Conservation (phyloP, 2,888 invertebrate genomes). For the Hirtodrosophila trivittata region DNA sequence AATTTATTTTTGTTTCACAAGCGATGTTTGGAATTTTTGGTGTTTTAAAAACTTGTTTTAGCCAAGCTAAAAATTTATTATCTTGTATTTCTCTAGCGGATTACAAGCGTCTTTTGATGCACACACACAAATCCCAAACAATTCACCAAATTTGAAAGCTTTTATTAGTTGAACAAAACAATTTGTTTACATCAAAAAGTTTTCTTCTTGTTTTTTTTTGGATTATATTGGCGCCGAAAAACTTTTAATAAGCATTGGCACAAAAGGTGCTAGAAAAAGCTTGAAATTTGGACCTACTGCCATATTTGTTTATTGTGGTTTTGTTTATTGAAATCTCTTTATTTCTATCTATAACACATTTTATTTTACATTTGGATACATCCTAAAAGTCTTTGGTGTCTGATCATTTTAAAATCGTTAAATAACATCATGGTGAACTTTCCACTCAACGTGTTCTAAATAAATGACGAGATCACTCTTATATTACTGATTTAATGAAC, state of each 20-base stretch:
- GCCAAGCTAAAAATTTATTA: slow-evolving; percentile 50
- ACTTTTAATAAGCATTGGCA: slow-evolving; percentile 7
- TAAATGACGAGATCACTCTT: too few species aligned
- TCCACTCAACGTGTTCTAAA: too few species aligned
- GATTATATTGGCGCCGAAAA: slow-evolving; percentile 29
- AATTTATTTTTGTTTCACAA: slow-evolving; percentile 28
- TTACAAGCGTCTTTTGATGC: slow-evolving; percentile 32
- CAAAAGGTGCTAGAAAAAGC: slow-evolving; percentile 19
- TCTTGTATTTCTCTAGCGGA: slow-evolving; percentile 37
- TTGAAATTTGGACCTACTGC: too few species aligned
- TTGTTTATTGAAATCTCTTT: too few species aligned
- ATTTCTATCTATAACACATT: too few species aligned
- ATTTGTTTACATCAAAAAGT: slow-evolving; percentile 38
- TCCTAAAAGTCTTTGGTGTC: too few species aligned
- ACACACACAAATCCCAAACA: slow-evolving; percentile 15
- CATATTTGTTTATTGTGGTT: too few species aligned
- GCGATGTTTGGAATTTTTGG: slow-evolving; percentile 25
- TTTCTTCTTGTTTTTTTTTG: slow-evolving; percentile 11
- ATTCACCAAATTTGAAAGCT: slow-evolving; percentile 9
- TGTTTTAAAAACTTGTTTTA: slow-evolving; percentile 52
- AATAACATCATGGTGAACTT: too few species aligned
- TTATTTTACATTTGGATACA: too few species aligned
- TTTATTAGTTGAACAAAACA: slow-evolving; percentile 24
- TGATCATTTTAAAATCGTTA: too few species aligned
- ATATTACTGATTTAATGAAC: too few species aligned